Conservation (phyloP, 2,888 invertebrate species). For the Ormyrus pomaceus region DNA sequence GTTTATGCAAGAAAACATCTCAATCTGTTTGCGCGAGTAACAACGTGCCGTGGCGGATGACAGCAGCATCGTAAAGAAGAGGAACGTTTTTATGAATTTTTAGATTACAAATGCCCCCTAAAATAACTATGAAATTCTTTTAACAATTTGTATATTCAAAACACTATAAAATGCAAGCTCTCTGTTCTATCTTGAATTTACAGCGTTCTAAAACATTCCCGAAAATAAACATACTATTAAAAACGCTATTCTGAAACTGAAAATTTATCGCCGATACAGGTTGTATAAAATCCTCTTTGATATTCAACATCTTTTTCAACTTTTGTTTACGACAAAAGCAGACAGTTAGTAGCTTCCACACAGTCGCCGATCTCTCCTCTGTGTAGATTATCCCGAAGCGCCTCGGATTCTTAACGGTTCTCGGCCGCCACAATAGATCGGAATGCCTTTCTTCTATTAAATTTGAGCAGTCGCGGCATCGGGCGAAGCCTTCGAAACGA, state of each 20-base stretch:
- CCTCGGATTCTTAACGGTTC: too few species aligned
- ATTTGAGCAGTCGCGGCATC: too few species aligned
- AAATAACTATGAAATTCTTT: not conserved
- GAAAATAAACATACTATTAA: slow-evolving; percentile 9
- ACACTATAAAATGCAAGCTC: slow-evolving; percentile 5
- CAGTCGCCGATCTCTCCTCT: not conserved
- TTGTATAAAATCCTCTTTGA: slow-evolving; percentile 13
- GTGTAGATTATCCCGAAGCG: not conserved
- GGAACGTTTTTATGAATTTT: too few species aligned
- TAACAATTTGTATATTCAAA: not conserved
- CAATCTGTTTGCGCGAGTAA: too few species aligned
- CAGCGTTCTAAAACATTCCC: slow-evolving; percentile 5
- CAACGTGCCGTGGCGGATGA: too few species aligned
- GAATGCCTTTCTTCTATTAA: too few species aligned
- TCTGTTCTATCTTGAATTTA: slow-evolving; percentile 6
- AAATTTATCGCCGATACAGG: slow-evolving; percentile 4
- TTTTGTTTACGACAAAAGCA: not conserved
- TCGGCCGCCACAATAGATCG: too few species aligned
- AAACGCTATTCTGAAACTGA: not conserved
- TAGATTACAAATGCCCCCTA: too few species aligned
- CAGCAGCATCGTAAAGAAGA: too few species aligned
- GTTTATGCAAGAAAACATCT: too few species aligned
- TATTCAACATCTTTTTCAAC: slow-evolving; percentile 12
- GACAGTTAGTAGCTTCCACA: not conserved
- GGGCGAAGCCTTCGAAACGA: too few species aligned